phyloP scores from a whole-genome alignment of 1,140 invertebrate species.

The Solen grandis region DNA sequence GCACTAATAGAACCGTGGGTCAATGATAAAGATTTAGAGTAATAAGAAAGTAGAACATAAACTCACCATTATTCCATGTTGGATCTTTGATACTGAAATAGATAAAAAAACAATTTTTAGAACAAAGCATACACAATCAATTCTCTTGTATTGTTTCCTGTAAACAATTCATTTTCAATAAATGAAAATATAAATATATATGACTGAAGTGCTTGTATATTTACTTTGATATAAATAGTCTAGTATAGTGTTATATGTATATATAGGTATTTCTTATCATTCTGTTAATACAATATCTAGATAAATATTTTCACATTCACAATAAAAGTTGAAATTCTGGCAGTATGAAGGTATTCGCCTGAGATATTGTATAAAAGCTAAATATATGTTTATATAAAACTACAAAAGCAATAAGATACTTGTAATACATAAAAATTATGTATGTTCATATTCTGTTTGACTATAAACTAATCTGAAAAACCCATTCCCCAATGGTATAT shows the following conservation, averaged over 20 bases:
- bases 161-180: background rate
- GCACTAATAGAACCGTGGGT: background rate
- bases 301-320: too few relatives aligned
- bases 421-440: too few relatives aligned
- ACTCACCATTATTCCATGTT: conserved; percentile 43
- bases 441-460: too few relatives aligned
- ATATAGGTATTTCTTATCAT: too few relatives aligned
- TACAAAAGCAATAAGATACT: too few relatives aligned
- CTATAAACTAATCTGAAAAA: too few relatives aligned
- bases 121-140: background rate
- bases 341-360: too few relatives aligned
- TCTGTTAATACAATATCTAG: too few relatives aligned
- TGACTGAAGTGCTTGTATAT: background rate
- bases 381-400: too few relatives aligned
- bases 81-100: conserved; percentile 51
- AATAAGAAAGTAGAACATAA: background rate
- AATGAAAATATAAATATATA: background rate
- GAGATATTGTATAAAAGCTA: too few relatives aligned
- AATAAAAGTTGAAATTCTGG: too few relatives aligned
- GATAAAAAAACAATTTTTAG: background rate
- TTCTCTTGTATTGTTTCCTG: background rate
- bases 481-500: too few relatives aligned
- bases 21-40: background rate
- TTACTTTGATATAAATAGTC: background rate
- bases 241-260: background rate